Percentiles rank a stretch among this genome's conserved stretches.
These are phyloP conservation scores for Epizoanthus ramosus DNA, from an alignment of 92 coral and sea anemone genomes.

Conservation along the genomic window DNA sequence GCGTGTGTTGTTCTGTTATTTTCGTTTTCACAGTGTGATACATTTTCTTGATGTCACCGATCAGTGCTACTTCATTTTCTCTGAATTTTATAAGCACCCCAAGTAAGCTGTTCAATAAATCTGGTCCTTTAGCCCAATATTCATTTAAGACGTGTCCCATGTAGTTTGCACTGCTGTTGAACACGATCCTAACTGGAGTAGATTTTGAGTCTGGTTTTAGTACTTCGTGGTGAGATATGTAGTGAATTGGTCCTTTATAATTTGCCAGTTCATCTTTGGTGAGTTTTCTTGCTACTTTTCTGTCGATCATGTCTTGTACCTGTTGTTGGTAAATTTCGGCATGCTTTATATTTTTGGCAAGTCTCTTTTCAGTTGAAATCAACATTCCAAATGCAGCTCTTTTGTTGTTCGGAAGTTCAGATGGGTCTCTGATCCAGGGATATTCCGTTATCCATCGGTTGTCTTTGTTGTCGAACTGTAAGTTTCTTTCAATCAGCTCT, in stretches of 20 bases:
- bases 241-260: constrained; percentile 45
- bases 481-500: constrained; percentile 55
- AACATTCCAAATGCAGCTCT: constrained; percentile 25
- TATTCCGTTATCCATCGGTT: constrained; percentile 59
- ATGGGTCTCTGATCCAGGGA: constrained; percentile 44
- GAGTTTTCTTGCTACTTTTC: constrained; percentile 51
- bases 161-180: constrained; percentile 50
- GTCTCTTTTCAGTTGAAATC: constrained; percentile 41
- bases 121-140: constrained; percentile 73
- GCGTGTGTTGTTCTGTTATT: constrained; percentile 42
- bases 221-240: constrained; percentile 46
- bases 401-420: constrained; percentile 36
- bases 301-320: constrained; percentile 37
- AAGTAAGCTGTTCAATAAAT: constrained; percentile 51
- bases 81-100: constrained; percentile 61
- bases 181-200: constrained; percentile 42
- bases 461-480: constrained; percentile 47
- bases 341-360: constrained; percentile 1
- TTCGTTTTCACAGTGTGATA: constrained; percentile 46
- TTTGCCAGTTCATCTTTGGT: constrained; percentile 13
- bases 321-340: constrained; percentile 31
- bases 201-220: constrained; percentile 47
- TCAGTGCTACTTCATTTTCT: constrained; percentile 52
- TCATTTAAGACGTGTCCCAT: constrained; percentile 61
- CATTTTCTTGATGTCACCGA: constrained; percentile 57